Evolutionary conservation across 2,888 invertebrate genomes (phyloP).

Genomic region (Baronia brevicornis): DNA sequence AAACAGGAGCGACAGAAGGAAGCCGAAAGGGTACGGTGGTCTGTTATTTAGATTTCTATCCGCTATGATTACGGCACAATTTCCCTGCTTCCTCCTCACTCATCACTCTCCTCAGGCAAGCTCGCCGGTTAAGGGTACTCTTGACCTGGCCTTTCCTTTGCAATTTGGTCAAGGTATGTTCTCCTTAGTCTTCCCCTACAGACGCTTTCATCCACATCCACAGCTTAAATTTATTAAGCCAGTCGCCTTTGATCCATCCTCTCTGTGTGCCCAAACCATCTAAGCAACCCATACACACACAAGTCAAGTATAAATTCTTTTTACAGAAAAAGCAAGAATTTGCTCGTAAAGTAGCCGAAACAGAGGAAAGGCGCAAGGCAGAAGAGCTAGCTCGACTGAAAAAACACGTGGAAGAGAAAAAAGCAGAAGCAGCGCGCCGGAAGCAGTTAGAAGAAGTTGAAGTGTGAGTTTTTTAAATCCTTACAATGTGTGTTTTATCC

Average conservation of each 20-base stretch:
- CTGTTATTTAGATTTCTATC: background rate
- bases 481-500: background rate
- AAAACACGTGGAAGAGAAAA: constrained; percentile 43
- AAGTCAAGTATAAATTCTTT: background rate
- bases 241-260: no score
- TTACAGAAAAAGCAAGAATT: constrained; percentile 50
- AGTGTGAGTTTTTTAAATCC: constrained; percentile 36
- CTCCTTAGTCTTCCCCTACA: no score
- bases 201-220: no score
- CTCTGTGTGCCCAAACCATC: no score
- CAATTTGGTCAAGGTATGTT: no score
- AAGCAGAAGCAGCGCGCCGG: constrained; percentile 33
- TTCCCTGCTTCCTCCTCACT: no score
- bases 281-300: no score
- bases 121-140: no score
- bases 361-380: constrained; percentile 50
- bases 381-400: constrained; percentile 52
- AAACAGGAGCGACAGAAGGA: constrained; percentile 65
- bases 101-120: no score
- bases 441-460: constrained; percentile 61
- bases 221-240: no score
- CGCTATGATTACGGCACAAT: no score
- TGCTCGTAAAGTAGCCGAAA: constrained; percentile 58
- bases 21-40: constrained; percentile 45
- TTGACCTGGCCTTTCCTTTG: no score